phyloP scores from a whole-genome alignment of 1,140 invertebrate genomes.

The Meloidogyne hapla region DNA sequence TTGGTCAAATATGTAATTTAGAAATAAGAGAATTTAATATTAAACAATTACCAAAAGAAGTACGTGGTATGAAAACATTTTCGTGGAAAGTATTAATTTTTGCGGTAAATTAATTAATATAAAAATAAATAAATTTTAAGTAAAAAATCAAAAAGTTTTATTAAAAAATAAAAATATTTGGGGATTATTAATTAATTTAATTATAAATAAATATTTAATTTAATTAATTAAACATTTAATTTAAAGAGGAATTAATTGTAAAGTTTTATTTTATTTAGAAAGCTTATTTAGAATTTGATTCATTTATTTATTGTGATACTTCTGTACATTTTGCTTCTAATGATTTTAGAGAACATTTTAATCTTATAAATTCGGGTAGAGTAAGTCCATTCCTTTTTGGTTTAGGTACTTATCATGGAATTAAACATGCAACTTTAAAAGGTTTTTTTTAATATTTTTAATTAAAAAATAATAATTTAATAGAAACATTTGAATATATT shows the following conservation, averaged over 20 bases:
- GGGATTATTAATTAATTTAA: too few species aligned
- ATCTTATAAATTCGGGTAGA: background rate
- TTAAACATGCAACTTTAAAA: background rate
- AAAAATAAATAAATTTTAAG: background rate
- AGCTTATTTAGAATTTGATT: constrained; percentile 9
- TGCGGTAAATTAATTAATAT: background rate
- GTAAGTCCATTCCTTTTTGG: constrained; percentile 5
- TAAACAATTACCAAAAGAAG: background rate
- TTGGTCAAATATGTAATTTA: constrained; percentile 4
- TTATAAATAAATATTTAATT: too few species aligned
- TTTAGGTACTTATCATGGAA: constrained; percentile 5
- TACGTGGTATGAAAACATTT: constrained; percentile 17
- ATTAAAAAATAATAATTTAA: background rate
- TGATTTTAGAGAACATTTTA: constrained; percentile 6
- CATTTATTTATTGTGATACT: constrained; percentile 14
- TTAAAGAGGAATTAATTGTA: too few species aligned
- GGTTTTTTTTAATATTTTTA: background rate
- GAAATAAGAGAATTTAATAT: constrained; percentile 1
- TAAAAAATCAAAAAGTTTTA: too few species aligned
- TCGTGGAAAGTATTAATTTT: constrained; percentile 9
- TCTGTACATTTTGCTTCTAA: background rate
- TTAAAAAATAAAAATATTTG: too few species aligned
- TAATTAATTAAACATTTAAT: too few species aligned
- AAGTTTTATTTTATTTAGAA: background rate
- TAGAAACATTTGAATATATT: constrained; percentile 3